Conservation (phyloP, 2,113 vertebrate species). For the Onychostoma macrolepis region DNA sequence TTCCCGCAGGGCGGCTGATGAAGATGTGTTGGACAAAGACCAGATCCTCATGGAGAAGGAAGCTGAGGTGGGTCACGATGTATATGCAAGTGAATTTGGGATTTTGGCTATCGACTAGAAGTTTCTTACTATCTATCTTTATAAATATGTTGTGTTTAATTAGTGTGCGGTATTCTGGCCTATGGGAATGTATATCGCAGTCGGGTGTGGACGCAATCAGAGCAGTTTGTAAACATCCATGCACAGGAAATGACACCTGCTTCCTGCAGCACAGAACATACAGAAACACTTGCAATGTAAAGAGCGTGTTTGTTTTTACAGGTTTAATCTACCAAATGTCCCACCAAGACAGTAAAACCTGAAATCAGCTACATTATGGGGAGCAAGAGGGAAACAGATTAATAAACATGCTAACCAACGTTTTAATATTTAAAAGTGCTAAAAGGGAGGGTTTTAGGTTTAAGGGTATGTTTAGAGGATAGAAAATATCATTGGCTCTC, state of each 20-base stretch:
- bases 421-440: not conserved
- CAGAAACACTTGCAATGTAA: constrained; percentile 24
- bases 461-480: not conserved
- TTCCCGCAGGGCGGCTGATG: constrained; percentile 81
- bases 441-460: not conserved
- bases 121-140: too few species aligned
- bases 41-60: constrained; percentile 93
- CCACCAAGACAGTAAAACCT: not conserved
- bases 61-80: constrained; percentile 80
- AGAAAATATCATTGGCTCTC: not conserved
- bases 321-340: not conserved
- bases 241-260: constrained; percentile 68
- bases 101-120: too few species aligned
- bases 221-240: constrained; percentile 66
- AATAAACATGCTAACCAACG: not conserved
- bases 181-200: constrained; percentile 22
- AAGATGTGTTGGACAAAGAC: constrained; percentile 90
- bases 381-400: not conserved
- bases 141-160: constrained; percentile 44
- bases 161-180: constrained; percentile 53
- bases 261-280: constrained; percentile 58
- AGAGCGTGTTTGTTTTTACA: not conserved
- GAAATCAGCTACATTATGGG: not conserved
- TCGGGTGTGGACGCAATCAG: constrained; percentile 52
- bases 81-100: not conserved